Base-by-base conservation (phyloP, 2,113 vertebrate genomes). In the Nycticebus coucang region DNA sequence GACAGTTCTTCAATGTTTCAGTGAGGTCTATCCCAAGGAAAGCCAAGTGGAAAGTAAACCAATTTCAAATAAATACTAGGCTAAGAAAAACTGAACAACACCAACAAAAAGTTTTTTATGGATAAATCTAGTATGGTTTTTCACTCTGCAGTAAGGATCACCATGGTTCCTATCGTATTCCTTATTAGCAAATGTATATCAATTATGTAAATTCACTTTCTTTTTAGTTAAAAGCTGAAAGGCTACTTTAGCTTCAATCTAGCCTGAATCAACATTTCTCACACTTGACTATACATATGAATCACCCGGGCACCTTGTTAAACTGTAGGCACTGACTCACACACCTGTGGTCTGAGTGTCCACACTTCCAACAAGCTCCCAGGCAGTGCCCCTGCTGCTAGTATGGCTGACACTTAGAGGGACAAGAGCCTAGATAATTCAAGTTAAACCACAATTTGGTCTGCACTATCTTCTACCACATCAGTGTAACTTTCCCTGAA, bases 181-280 rank as follows among this genome's bases (percentile, higher is more conserved):
- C n/a, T 59, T 89, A 68, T 19, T 79, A 71, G 53, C 19, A 91
- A 21, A 60, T 57, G 78, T 91, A 21, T 53, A 79, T 8, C 37
- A 78, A 33, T 37, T 74, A 81, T 15, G 1, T 80, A n/a, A 85
- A 81, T 28, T 74, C 6, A n/a, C 19, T 66, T 77, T 64, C 57
- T 83, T 85, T 89, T 78, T 68, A 57, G 13, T 81, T 83, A 53
- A 18, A 94, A 87, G 26, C 11, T 83, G 64, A 78, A 88, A 91
- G 22, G 13, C 10, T 55, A 33, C 28, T 69, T 84, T 60, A n/a
- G 21, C 66, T 95, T 95, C 59, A 45, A 0, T 37, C 41, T 89
- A 69, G 89, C 86, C 30, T 28, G 33, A 93, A 93, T 28, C 41
- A 79, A 21, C 2, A 0, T 14, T 28, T 83, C 59, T 83, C 21